These are phyloP conservation scores for Eubasilissa splendida DNA, from an alignment of 2,888 invertebrate species.

Conservation along the genomic window DNA sequence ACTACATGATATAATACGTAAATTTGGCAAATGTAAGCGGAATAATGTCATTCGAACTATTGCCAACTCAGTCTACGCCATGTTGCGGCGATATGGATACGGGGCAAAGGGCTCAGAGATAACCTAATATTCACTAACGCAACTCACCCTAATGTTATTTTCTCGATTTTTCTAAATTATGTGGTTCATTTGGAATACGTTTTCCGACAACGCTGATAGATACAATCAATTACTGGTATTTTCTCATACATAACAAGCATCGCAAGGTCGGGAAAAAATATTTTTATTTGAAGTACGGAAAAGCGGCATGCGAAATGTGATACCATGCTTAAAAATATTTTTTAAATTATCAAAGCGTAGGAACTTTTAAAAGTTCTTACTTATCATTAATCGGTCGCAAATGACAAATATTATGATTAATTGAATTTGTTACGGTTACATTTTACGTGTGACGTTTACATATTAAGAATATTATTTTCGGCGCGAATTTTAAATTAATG, in stretches of 20 bases:
- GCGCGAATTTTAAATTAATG: no score
- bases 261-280: slow-evolving; percentile 34
- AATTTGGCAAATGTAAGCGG: slow-evolving; percentile 40
- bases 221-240: background rate
- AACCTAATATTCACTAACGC: slow-evolving; percentile 41
- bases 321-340: slow-evolving; percentile 31
- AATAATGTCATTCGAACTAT: slow-evolving; percentile 41
- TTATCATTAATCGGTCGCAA: background rate
- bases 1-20: slow-evolving; percentile 41
- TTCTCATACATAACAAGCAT: slow-evolving; percentile 9
- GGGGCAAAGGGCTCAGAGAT: slow-evolving; percentile 50
- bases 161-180: slow-evolving; percentile 29
- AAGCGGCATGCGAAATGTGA: slow-evolving; percentile 28
- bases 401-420: no score
- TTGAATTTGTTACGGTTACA: no score
- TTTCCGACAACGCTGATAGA: background rate
- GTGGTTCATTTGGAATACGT: background rate
- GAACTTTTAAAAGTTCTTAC: slow-evolving; percentile 13
- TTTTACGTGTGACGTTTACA: no score
- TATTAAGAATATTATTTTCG: no score
- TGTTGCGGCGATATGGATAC: slow-evolving; percentile 39
- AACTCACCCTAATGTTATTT: slow-evolving; percentile 39
- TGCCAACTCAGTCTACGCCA: slow-evolving; percentile 53
- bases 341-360: background rate
- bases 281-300: slow-evolving; percentile 33